Base-by-base conservation (phyloP, 2,888 invertebrate genomes). In the Cosmia pyralina region DNA sequence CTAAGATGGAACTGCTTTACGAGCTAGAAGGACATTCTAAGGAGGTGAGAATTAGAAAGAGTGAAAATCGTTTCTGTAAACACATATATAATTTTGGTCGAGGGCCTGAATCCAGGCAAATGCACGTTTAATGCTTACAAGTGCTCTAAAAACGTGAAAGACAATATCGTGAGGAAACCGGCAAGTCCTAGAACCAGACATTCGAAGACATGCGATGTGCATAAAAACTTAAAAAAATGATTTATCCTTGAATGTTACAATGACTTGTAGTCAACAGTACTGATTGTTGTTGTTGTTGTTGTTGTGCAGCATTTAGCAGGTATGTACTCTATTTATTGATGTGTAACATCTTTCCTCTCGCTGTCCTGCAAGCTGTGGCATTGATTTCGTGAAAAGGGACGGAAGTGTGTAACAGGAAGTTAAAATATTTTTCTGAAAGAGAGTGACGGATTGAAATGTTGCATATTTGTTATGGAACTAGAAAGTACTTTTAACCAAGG, bases 1-100 rank as follows among this genome's bases (percentile, higher is more conserved):
- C 99, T 0, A 97, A 97, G 86, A 96, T 99, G 95, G 96, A 97
- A 69, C 97, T 97, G 83, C 90, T 97, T 34, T 97, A 97, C 87
- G 97, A 98, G 85, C 95, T 99, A 15, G 96, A 97, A 80, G 98
- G 98, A 52, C 99, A 99, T 89, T 97, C 96, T 70, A 98, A 98
- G 93, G 99, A 99, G 97, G 98, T 96, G 77, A 75, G 69, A 44
- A 10, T 46, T 44, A 10, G 44, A 44, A 11, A 44, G 19, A 19
- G 22, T 13, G 6, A 8, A 28, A n/a, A 17, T 44, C 15, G 7
- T 10, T 44, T 68, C 15, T 41, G 10, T 60, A 7, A 38, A 22
- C 15, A 41, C 22, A n/a, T 15, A 17, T 41, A 60, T 6, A 17
- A 28, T 28, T 11, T 48, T 22, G 11, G 22, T 46, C 19, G 19